These are phyloP conservation scores for Drosophila stalkeri DNA, from an alignment of 2,888 invertebrate genomes.

Conservation along the genomic window DNA sequence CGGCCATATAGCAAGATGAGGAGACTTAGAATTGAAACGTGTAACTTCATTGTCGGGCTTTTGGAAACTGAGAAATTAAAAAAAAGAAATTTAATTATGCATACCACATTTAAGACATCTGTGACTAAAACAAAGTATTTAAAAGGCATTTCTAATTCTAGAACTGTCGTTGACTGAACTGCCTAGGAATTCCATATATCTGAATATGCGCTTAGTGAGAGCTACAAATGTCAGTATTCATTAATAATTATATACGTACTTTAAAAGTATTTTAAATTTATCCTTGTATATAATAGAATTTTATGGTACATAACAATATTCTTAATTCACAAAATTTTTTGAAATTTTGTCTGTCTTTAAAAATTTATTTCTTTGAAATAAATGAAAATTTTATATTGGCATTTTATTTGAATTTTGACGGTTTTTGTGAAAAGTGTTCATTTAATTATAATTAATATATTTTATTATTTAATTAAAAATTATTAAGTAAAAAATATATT, in stretches of 20 bases:
- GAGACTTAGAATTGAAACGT: slow-evolving; percentile 1
- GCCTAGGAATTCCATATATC: not conserved
- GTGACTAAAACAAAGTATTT: not conserved
- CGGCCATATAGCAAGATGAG: not conserved
- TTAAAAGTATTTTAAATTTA: no score
- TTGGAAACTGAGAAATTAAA: not conserved
- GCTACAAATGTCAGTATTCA: slow-evolving; percentile 13
- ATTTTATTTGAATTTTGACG: no score
- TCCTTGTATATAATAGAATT: no score
- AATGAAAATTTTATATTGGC: no score
- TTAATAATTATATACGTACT: not conserved
- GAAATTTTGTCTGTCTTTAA: no score
- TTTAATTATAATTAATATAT: no score
- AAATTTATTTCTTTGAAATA: no score
- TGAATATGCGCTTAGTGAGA: slow-evolving; percentile 21
- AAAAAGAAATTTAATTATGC: slow-evolving; percentile 2
- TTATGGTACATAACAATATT: no score
- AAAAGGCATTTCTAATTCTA: not conserved
- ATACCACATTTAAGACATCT: not conserved
- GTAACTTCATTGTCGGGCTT: slow-evolving; percentile 20
- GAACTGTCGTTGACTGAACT: not conserved
- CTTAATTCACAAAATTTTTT: no score
- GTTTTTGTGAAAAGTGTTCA: no score
- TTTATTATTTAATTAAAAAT: no score
- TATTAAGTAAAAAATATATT: no score